Percentiles rank a stretch among this genome's conserved stretches.
These are phyloP conservation scores for Melanotaenia nigrans DNA, from an alignment of 2,797 vertebrate species.

Conservation along the genomic window DNA sequence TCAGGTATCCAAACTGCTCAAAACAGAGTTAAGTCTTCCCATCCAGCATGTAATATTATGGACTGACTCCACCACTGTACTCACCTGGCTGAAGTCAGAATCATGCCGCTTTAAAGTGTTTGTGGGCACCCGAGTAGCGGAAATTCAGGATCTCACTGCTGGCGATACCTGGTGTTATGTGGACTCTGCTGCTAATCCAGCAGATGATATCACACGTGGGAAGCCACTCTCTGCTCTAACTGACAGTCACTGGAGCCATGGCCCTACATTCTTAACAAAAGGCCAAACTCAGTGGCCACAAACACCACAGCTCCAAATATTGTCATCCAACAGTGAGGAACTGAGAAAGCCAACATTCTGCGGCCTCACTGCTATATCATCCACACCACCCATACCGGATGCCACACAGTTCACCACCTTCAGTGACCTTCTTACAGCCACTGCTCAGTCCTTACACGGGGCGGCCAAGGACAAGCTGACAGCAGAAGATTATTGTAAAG, in stretches of 20 bases:
- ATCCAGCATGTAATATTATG: not conserved
- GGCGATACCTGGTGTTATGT: not conserved
- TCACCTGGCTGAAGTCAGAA: not conserved
- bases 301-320: too few relatives aligned
- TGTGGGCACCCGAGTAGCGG: too few relatives aligned
- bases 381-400: too few relatives aligned
- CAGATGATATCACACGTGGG: not conserved
- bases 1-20: not conserved
- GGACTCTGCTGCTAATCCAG: not conserved
- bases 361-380: too few relatives aligned
- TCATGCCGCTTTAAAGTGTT: not conserved
- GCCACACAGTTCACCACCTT: too few relatives aligned
- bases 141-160: not conserved
- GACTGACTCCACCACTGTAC: not conserved
- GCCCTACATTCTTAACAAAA: not conserved
- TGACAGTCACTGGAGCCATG: not conserved
- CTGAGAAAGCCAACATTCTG: too few relatives aligned
- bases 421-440: too few relatives aligned
- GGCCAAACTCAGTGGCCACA: too few relatives aligned
- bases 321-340: too few relatives aligned
- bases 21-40: not conserved
- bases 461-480: too few relatives aligned
- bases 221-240: not conserved
- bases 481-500: too few relatives aligned
- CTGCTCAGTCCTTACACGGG: too few relatives aligned